phyloP scores from a whole-genome alignment of 2,113 vertebrate species.

The Chloropsis cyanopogon region DNA sequence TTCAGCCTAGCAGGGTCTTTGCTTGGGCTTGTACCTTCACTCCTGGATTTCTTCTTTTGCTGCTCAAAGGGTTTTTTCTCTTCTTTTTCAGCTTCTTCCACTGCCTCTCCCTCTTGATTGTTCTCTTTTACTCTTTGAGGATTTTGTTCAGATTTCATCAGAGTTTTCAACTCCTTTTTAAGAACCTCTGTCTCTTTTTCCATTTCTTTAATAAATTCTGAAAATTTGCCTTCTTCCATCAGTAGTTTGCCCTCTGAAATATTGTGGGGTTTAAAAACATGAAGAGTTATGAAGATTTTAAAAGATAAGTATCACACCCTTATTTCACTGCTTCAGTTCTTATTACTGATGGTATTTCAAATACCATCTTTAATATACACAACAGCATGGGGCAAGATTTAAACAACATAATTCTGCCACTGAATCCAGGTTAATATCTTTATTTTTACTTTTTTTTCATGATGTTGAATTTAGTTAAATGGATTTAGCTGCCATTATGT shows the following conservation, averaged over 20 bases:
- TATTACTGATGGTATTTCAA: background rate
- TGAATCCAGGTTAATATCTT: background rate
- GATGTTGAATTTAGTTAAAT: background rate
- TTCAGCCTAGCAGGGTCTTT: background rate
- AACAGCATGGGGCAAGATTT: background rate
- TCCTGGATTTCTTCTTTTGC: background rate
- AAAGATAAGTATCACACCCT: background rate
- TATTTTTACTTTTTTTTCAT: background rate
- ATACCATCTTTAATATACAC: background rate
- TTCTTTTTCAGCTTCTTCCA: background rate
- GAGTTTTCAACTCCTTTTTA: background rate
- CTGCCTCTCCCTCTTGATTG: background rate
- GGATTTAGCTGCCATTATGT: background rate
- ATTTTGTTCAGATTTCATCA: background rate
- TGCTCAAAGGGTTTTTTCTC: background rate
- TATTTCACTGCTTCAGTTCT: background rate
- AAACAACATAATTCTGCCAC: background rate
- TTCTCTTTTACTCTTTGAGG: background rate
- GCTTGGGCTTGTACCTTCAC: background rate
- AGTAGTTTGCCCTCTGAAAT: conserved; percentile 27
- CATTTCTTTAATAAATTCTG: background rate
- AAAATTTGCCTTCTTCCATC: background rate
- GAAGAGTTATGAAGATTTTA: background rate
- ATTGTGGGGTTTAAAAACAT: background rate
- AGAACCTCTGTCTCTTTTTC: background rate